phyloP scores from a whole-genome alignment of 2,797 vertebrate species.

The Apodemus agrarius region DNA sequence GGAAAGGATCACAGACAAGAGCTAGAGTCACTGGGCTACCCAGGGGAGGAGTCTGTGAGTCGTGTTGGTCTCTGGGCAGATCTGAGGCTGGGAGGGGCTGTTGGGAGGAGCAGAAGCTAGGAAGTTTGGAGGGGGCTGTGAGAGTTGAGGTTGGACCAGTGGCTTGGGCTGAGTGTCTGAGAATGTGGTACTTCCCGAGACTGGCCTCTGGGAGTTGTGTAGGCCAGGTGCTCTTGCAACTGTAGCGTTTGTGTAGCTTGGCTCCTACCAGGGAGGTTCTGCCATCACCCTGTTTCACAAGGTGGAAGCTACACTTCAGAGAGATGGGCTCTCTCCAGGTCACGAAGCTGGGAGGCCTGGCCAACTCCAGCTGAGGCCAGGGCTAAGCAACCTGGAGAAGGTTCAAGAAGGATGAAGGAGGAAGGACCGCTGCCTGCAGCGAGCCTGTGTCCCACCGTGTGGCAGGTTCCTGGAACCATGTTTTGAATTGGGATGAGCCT shows the following conservation, averaged over 20 bases:
- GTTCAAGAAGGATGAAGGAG: background rate
- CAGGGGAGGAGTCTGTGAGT: too few species aligned
- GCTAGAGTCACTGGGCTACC: background rate
- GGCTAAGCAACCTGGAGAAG: too few species aligned
- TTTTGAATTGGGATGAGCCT: background rate
- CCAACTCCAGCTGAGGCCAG: background rate
- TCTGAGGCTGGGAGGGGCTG: background rate
- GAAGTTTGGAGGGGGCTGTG: background rate
- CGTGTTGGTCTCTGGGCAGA: background rate
- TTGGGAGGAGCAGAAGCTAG: background rate
- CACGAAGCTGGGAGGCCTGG: background rate
- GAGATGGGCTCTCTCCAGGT: background rate
- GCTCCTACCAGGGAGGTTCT: background rate
- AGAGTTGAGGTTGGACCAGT: background rate
- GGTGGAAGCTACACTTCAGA: background rate
- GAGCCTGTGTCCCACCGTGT: accelerated
- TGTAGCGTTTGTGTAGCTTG: background rate
- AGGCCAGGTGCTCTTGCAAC: background rate
- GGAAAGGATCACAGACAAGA: background rate
- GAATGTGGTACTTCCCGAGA: background rate
- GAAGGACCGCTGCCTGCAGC: accelerated
- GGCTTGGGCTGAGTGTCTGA: background rate
- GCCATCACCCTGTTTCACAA: background rate
- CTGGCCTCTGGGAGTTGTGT: background rate
- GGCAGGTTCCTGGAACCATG: accelerated